Conservation (phyloP, 2,113 vertebrate genomes). For the Aythya baeri region DNA sequence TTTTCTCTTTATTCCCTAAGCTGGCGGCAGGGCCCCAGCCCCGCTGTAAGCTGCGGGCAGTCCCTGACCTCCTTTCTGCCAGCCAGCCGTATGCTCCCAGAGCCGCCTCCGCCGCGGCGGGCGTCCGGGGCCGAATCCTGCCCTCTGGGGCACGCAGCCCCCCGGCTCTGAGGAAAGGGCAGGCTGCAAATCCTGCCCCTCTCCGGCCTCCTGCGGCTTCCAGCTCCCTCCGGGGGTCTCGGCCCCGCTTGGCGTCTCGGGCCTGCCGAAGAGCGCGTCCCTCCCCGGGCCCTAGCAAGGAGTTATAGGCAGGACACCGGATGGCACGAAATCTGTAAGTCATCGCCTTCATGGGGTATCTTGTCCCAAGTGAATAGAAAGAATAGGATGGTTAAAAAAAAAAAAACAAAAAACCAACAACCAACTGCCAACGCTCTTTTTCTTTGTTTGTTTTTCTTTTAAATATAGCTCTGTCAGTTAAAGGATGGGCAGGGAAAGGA, state of each 20-base stretch:
- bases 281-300: background rate
- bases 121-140: background rate
- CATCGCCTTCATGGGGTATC: background rate
- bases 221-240: background rate
- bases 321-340: slow-evolving; percentile 10
- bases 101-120: background rate
- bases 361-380: background rate
- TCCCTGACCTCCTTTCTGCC: slow-evolving; percentile 38
- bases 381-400: background rate
- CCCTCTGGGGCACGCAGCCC: background rate
- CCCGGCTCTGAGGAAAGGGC: background rate
- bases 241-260: fast-evolving
- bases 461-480: background rate
- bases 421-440: background rate
- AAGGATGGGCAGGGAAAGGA: slow-evolving; percentile 17
- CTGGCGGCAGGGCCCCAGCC: slow-evolving; percentile 24
- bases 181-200: background rate
- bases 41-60: slow-evolving; percentile 20
- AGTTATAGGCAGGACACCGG: background rate
- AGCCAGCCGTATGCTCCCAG: background rate
- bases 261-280: background rate
- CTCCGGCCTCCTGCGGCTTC: background rate
- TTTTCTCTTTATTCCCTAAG: slow-evolving; percentile 42
- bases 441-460: background rate
- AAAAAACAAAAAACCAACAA: no score